These are phyloP conservation scores for Antechinus stuartii DNA, from an alignment of 2,113 vertebrate species.

Conservation along the genomic window DNA sequence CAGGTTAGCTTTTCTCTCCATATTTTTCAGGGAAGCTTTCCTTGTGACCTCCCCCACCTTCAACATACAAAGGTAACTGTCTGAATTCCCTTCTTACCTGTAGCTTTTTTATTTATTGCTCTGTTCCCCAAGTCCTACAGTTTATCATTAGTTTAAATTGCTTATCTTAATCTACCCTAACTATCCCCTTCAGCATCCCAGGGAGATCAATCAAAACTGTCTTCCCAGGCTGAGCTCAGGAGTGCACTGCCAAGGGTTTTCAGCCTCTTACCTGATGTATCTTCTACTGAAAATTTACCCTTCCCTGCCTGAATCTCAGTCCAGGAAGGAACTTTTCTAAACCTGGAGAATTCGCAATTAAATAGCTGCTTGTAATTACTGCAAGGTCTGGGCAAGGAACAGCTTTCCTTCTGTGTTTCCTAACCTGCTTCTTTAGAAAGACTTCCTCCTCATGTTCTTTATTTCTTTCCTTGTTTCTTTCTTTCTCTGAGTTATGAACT, in stretches of 20 bases:
- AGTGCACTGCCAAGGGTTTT: background rate
- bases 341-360: constrained; percentile 62
- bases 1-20: background rate
- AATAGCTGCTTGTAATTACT: constrained; percentile 76
- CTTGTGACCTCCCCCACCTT: accelerated
- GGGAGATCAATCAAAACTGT: background rate
- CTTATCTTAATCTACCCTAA: background rate
- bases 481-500: constrained; percentile 56
- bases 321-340: constrained; percentile 49
- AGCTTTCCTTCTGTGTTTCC: background rate
- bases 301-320: constrained; percentile 67
- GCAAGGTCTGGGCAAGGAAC: constrained; percentile 56
- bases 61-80: background rate
- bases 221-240: background rate
- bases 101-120: background rate
- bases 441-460: background rate
- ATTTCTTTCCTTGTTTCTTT: background rate
- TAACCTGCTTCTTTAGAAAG: accelerated
- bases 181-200: background rate
- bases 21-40: background rate
- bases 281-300: constrained; percentile 59
- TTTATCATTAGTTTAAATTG: background rate
- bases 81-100: background rate
- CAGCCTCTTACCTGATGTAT: constrained; percentile 22
- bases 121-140: background rate